These are phyloP conservation scores for Mus spicilegus DNA, from an alignment of 2,113 vertebrate species.

Conservation along the genomic window DNA sequence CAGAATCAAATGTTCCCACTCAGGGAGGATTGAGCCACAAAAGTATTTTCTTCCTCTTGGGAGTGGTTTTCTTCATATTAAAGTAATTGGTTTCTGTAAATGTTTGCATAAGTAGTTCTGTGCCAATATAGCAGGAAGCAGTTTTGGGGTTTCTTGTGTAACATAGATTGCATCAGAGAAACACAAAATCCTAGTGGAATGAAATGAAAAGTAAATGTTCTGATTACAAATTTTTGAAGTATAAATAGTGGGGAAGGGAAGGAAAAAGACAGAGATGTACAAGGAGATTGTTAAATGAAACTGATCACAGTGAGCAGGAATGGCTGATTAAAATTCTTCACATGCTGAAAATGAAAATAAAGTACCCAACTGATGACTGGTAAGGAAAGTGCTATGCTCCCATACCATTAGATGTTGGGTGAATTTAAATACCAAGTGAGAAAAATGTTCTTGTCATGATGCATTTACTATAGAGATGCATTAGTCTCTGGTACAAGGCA, in stretches of 20 bases:
- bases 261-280: background rate
- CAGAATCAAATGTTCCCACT: slow-evolving; percentile 16
- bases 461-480: slow-evolving; percentile 33
- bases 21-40: background rate
- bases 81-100: slow-evolving; percentile 45
- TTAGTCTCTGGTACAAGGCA: background rate
- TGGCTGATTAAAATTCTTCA: slow-evolving; percentile 44
- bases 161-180: background rate
- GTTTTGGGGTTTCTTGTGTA: background rate
- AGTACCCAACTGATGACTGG: background rate
- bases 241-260: background rate
- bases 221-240: background rate
- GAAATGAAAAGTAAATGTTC: background rate
- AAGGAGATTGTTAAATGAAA: background rate
- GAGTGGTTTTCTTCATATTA: slow-evolving; percentile 40
- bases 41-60: slow-evolving; percentile 6
- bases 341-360: background rate
- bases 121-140: background rate
- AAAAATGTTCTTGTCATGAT: slow-evolving; percentile 38
- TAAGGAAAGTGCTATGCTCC: background rate
- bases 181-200: background rate
- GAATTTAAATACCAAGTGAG: slow-evolving; percentile 37
- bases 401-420: slow-evolving; percentile 20
- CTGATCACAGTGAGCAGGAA: background rate
- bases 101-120: slow-evolving; percentile 7